Conservation (phyloP, 2,797 vertebrate species). For the Halcyon smyrnensis region DNA sequence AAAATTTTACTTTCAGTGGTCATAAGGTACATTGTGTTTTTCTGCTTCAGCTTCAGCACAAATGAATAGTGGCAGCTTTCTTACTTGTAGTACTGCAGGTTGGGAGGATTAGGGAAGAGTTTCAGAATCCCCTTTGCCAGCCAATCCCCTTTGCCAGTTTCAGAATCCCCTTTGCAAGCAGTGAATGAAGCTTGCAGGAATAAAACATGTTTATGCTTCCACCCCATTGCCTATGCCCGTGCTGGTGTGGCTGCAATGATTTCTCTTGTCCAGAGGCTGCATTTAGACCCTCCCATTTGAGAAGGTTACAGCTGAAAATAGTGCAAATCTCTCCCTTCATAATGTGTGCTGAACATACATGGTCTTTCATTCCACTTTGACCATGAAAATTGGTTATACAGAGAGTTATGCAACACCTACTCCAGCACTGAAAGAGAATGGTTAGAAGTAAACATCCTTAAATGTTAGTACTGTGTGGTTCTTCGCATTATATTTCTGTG, state of each 20-base stretch:
- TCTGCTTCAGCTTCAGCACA: not conserved
- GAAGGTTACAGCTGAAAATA: not conserved
- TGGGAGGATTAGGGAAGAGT: not conserved
- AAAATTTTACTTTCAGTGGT: not conserved
- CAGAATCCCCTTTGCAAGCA: not conserved
- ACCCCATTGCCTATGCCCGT: not conserved
- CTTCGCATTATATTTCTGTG: not conserved
- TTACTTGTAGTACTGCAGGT: not conserved
- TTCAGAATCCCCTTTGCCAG: not conserved
- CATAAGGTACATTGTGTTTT: not conserved
- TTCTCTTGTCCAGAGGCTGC: not conserved
- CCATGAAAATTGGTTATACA: not conserved
- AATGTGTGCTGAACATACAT: not conserved
- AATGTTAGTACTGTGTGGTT: not conserved
- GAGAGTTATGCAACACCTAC: not conserved
- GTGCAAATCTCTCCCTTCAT: not conserved
- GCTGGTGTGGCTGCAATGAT: not conserved
- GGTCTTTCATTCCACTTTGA: not conserved
- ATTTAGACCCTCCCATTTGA: not conserved
- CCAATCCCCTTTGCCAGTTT: not conserved
- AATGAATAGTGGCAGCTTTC: not conserved
- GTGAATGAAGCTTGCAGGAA: not conserved
- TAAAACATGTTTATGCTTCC: not conserved
- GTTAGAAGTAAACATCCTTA: not conserved
- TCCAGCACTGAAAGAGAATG: not conserved